Base-by-base conservation (phyloP, 2,113 vertebrate species). In the Anolis carolinensis region DNA sequence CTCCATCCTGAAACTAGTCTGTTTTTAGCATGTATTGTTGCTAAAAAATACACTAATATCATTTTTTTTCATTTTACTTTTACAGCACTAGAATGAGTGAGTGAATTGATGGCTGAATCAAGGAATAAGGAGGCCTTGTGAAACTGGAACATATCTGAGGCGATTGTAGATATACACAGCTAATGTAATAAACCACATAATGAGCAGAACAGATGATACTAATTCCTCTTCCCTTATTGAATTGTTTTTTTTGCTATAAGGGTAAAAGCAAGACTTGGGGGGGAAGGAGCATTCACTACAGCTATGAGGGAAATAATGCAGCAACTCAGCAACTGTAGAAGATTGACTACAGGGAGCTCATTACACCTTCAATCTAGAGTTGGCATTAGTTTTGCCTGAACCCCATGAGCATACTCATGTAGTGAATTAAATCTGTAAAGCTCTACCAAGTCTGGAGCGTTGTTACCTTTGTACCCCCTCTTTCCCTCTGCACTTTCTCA, bases 341-440 rank as follows among this genome's bases (percentile, higher is more conserved):
- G 68, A 72, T 25, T 71, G 52, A 55, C 76, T 39, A 79, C 48
- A 59, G 65, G 50, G 65, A 85, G 23, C 76, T 85, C 68, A 72
- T 85, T 85, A 85, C 36, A 39, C 10, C 52, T n/a, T 39, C 18
- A 62, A 6, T 44, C 50, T 71, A 48, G 16, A 44, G 48, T 59
- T 44, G 23, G 32, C 30, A 9, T 36, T 71, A 65, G 44, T 67
- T 59, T 79, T 36, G 52, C 5, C 25, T 79, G 59, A 27, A 63
- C 74, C 82, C 71, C 82, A 83, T 62, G 70, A 75, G 55, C 27
- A 62, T 82, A 52, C 21, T 21, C 81, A 36, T 21, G 50, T 59
- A 82, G 25, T 70, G 50, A 32, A 72, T 62, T 74, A 44, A 74
- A 63, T 83, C 71, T 63, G 74, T 44, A 83, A 30, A 83, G 32